These are phyloP conservation scores for Melitaea cinxia DNA, from an alignment of 1,140 invertebrate genomes.

Conservation along the genomic window DNA sequence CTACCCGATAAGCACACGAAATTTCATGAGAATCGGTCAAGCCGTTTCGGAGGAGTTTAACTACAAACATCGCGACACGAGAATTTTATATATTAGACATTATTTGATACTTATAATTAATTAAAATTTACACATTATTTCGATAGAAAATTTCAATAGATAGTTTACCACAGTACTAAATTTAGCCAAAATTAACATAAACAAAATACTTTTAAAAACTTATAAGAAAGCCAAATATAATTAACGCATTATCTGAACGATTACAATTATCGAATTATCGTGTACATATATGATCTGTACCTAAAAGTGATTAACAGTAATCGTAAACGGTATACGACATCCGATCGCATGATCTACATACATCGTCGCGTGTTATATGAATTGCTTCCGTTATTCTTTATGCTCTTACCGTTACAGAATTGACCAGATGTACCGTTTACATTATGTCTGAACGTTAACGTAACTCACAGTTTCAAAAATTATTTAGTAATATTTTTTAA, in stretches of 20 bases:
- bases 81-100: too few species aligned
- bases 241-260: not conserved
- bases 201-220: not conserved
- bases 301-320: conserved; percentile 31
- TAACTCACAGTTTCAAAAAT: conserved; percentile 3
- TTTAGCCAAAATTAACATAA: too few species aligned
- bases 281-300: not conserved
- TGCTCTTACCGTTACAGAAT: conserved; percentile 56
- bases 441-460: conserved; percentile 21
- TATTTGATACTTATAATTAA: too few species aligned
- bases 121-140: too few species aligned
- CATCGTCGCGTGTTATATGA: conserved; percentile 52
- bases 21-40: too few species aligned
- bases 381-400: conserved; percentile 49
- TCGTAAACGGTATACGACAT: conserved; percentile 33
- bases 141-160: too few species aligned
- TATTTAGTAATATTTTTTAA: conserved; percentile 11
- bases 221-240: not conserved
- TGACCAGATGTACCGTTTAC: conserved; percentile 46
- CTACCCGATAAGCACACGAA: too few species aligned
- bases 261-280: not conserved
- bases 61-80: too few species aligned
- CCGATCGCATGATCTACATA: conserved; percentile 46
- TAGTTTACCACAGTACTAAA: too few species aligned
- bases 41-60: too few species aligned